A percentile compares a stretch with the other conserved stretches of the same genome.
These are phyloP conservation scores for Tholera decimalis DNA, from an alignment of 2,888 invertebrate genomes.

Conservation along the genomic window DNA sequence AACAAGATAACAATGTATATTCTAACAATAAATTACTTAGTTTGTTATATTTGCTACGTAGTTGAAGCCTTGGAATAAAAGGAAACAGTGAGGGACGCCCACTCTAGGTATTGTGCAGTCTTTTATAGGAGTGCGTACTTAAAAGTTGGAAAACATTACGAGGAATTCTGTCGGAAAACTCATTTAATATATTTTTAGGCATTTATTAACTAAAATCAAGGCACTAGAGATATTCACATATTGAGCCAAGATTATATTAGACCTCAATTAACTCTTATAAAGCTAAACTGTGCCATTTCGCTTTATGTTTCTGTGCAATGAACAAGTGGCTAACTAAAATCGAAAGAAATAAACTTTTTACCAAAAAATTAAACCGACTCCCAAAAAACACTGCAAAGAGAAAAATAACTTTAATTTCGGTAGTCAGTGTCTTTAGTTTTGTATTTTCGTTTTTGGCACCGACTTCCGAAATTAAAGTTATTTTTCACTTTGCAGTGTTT, in stretches of 20 bases:
- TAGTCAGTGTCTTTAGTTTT: no score
- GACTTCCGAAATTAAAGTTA: no score
- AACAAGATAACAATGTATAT: constrained; percentile 66
- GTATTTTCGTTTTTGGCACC: no score
- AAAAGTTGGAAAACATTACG: constrained; percentile 42
- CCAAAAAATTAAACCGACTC: no score
- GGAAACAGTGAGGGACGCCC: constrained; percentile 61
- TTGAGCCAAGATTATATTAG: neutral
- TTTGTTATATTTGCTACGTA: constrained; percentile 65
- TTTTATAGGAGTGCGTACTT: constrained; percentile 51
- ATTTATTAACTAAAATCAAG: constrained; percentile 4
- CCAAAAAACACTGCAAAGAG: no score
- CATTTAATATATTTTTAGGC: constrained; percentile 8
- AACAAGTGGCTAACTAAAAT: constrained; percentile 5
- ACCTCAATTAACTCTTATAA: neutral
- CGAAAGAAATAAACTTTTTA: no score
- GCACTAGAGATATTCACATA: neutral
- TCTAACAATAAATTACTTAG: constrained; percentile 63
- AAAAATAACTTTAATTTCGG: no score
- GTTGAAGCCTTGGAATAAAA: constrained; percentile 55
- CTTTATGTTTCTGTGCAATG: neutral
- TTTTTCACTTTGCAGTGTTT: no score
- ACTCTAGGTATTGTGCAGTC: constrained; percentile 53
- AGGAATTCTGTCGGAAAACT: constrained; percentile 19
- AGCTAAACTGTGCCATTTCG: no score